Evolutionary conservation across 2,888 invertebrate genomes (phyloP).

Genomic region (Leucoptera coffeella): DNA sequence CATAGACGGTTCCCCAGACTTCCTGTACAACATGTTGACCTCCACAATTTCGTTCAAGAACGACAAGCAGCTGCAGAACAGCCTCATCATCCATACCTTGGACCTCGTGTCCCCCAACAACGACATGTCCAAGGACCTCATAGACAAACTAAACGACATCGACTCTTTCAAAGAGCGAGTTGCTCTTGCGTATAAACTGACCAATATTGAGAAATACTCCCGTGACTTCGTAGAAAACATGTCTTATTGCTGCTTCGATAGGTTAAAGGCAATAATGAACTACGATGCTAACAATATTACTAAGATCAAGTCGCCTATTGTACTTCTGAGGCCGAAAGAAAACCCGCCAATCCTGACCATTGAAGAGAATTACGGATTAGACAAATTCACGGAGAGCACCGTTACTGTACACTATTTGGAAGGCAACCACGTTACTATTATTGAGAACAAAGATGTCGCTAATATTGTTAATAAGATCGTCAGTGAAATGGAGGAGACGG

Average conservation of each 20-base stretch:
- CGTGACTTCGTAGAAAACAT: conserved; percentile 18
- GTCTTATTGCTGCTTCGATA: conserved; percentile 26
- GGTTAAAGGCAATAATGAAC: conserved; percentile 46
- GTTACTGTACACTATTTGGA: conserved; percentile 60
- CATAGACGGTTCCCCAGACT: conserved; percentile 77
- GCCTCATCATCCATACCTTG: conserved; percentile 49
- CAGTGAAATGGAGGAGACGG: conserved; percentile 18
- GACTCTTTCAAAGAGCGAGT: conserved; percentile 55
- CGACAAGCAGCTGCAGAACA: conserved; percentile 49
- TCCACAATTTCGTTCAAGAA: conserved; percentile 34
- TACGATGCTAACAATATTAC: conserved; percentile 33
- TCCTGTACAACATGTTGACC: conserved; percentile 51
- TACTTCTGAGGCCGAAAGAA: conserved; percentile 59
- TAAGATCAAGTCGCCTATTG: conserved; percentile 52
- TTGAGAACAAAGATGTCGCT: conserved; percentile 59
- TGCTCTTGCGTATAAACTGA: conserved; percentile 26
- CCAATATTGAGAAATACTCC: conserved; percentile 24
- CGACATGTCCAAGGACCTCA: conserved; percentile 21
- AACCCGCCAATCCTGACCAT: conserved; percentile 37
- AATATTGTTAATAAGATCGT: conserved; percentile 54
- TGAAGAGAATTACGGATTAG: conserved; percentile 62
- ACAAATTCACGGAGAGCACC: conserved; percentile 47
- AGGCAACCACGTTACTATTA: conserved; percentile 65
- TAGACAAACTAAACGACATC: conserved; percentile 39
- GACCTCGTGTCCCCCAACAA: conserved; percentile 37